phyloP scores from a whole-genome alignment of 2,113 vertebrate genomes.

The Microcebus lehilahytsara region DNA sequence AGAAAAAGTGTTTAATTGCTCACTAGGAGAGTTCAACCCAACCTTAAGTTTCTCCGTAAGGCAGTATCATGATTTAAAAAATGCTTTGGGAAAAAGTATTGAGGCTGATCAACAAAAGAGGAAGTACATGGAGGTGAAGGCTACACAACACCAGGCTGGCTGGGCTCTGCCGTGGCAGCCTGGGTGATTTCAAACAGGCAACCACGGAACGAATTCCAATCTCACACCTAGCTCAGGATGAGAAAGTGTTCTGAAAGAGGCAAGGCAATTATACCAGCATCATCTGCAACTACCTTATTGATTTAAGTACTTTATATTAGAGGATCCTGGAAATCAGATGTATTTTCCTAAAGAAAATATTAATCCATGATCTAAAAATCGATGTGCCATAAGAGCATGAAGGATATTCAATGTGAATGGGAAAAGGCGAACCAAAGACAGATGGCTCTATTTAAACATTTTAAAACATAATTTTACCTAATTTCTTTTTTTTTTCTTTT shows the following conservation, averaged over 20 bases:
- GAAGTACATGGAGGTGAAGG: background rate
- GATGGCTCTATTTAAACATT: constrained; percentile 42
- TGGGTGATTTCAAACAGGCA: background rate
- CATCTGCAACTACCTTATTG: constrained; percentile 39
- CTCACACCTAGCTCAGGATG: background rate
- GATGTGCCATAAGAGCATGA: constrained; percentile 45
- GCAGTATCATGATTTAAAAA: background rate
- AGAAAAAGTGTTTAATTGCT: background rate
- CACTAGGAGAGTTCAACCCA: background rate
- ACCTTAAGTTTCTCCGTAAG: background rate
- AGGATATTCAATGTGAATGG: background rate
- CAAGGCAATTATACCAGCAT: constrained; percentile 16
- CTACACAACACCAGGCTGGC: background rate
- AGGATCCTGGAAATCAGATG: constrained; percentile 20
- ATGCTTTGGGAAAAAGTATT: background rate
- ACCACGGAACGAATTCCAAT: background rate
- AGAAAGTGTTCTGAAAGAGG: background rate
- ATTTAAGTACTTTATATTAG: constrained; percentile 50
- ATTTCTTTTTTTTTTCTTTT: constrained; percentile 23
- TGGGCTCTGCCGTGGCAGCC: background rate
- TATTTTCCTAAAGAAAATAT: constrained; percentile 62
- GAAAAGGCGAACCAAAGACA: background rate
- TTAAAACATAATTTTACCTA: constrained; percentile 45
- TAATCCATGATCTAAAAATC: constrained; percentile 62
- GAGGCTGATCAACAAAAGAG: background rate